Conservation (phyloP, 2,113 vertebrate species). For the Gasterosteus nipponicus region DNA sequence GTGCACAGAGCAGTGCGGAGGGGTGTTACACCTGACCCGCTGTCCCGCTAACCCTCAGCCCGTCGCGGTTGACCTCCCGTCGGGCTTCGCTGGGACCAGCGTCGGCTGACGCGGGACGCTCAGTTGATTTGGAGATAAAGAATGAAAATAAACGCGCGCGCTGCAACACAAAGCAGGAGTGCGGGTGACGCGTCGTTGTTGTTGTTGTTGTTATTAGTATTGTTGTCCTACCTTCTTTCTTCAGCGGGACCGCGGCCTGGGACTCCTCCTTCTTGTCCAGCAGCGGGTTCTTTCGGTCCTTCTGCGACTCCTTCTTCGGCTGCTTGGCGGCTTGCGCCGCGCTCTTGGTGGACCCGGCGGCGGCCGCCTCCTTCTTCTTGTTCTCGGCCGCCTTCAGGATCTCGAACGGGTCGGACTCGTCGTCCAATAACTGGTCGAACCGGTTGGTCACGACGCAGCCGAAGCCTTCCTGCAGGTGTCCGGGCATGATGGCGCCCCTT, state of each 20-base stretch:
- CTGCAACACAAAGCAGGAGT: neutral
- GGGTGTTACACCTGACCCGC: neutral
- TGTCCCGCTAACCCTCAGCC: neutral
- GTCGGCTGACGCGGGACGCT: constrained; percentile 50
- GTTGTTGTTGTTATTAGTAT: neutral
- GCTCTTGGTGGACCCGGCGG: constrained; percentile 84
- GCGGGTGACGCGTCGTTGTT: neutral
- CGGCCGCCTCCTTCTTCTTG: constrained; percentile 94
- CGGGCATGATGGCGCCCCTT: constrained; percentile 98
- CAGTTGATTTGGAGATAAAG: constrained; percentile 19
- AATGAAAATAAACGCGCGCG: constrained; percentile 14
- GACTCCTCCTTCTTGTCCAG: constrained; percentile 88
- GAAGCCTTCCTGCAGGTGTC: constrained; percentile 98
- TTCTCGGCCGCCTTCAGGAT: constrained; percentile 92
- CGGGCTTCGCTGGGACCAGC: constrained; percentile 32
- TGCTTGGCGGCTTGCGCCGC: constrained; percentile 90
- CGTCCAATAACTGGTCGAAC: constrained; percentile 98
- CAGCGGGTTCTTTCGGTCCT: constrained; percentile 90
- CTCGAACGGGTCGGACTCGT: constrained; percentile 96
- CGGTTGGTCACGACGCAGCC: constrained; percentile 97
- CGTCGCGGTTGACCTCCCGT: constrained; percentile 65
- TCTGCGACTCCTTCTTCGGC: constrained; percentile 94
- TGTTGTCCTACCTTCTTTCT: constrained; percentile 86
- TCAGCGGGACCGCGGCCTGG: constrained; percentile 84
- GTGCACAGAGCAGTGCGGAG: constrained; percentile 7